phyloP scores from a whole-genome alignment of 2,113 vertebrate species.

The Ctenomys sociabilis region DNA sequence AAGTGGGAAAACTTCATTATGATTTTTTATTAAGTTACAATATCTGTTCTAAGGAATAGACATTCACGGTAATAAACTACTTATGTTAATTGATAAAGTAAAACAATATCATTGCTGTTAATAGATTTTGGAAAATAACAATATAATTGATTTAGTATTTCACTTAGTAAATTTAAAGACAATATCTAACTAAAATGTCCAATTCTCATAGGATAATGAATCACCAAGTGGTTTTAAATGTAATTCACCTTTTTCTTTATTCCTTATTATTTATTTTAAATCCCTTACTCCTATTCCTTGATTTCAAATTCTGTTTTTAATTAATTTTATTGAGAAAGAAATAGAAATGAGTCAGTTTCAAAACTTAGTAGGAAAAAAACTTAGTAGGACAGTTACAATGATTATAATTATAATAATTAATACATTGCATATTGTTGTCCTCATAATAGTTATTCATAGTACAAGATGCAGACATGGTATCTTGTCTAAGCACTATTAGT shows the following conservation, averaged over 20 bases:
- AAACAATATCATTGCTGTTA: background rate
- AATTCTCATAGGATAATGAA: background rate
- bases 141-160: background rate
- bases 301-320: background rate
- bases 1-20: background rate
- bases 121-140: background rate
- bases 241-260: background rate
- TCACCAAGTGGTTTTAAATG: background rate
- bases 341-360: too few species aligned
- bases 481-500: too few species aligned
- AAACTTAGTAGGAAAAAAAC: too few species aligned
- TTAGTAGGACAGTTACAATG: too few species aligned
- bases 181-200: slow-evolving; percentile 3
- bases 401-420: too few species aligned
- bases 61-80: background rate
- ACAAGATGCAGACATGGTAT: too few species aligned
- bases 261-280: background rate
- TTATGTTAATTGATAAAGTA: background rate
- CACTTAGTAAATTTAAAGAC: background rate
- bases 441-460: too few species aligned
- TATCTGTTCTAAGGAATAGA: background rate
- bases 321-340: too few species aligned
- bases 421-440: too few species aligned
- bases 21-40: background rate
- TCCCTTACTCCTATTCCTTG: too few species aligned